A percentile compares a stretch with the other conserved stretches of the same genome.
phyloP scores from a whole-genome alignment of 2,888 invertebrate species.

The Lampropteryx suffumata region DNA sequence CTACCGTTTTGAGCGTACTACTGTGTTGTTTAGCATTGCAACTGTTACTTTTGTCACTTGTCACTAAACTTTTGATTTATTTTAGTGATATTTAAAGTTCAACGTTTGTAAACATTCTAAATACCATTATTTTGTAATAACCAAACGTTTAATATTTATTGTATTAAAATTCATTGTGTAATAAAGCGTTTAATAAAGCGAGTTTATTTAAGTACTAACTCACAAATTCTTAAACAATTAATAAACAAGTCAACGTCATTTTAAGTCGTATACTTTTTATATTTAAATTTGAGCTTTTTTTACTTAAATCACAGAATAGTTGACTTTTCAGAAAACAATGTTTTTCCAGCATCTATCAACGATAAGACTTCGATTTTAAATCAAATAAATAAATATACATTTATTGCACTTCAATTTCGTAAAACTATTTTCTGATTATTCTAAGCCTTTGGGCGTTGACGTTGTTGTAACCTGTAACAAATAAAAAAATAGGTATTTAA shows the following conservation, averaged over 20 bases:
- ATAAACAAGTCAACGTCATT: background rate
- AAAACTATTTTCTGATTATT: too few species aligned
- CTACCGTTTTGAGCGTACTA: background rate
- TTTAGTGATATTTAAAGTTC: background rate
- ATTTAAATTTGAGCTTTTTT: background rate
- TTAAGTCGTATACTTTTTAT: too few species aligned
- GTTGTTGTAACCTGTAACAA: slow-evolving; percentile 28
- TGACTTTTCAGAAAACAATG: slow-evolving; percentile 10
- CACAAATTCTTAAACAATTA: background rate
- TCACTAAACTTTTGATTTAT: background rate
- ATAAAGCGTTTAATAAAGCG: too few species aligned
- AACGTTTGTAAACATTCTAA: too few species aligned
- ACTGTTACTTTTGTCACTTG: background rate
- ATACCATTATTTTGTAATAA: background rate
- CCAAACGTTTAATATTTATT: background rate
- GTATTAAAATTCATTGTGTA: slow-evolving; percentile 8
- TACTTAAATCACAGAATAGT: slow-evolving; percentile 21
- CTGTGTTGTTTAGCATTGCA: background rate
- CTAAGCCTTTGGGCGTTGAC: background rate
- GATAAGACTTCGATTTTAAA: slow-evolving; percentile 29
- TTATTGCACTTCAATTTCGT: slow-evolving; percentile 19
- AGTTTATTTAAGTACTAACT: slow-evolving; percentile 4
- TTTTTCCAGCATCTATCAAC: too few species aligned
- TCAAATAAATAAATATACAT: slow-evolving; percentile 18
- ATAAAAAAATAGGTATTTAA: slow-evolving; percentile 11